Conservation (phyloP, 2,888 invertebrate species). For the Gibbula magus region DNA sequence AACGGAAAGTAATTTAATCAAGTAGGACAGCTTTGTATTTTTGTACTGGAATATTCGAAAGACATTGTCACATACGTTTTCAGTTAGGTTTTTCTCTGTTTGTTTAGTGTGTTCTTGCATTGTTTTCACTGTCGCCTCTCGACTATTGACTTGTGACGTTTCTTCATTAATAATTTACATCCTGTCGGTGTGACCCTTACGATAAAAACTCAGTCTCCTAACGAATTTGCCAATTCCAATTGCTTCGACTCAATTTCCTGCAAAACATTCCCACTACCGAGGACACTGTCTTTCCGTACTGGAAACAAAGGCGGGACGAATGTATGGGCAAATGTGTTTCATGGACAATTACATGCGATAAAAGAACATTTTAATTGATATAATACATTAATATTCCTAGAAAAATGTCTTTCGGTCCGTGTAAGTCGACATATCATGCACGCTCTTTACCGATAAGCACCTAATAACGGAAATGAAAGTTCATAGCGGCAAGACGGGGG, state of each 20-base stretch:
- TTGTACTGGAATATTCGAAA: too few relatives aligned
- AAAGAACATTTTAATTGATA: constrained; percentile 33
- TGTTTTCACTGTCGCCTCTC: constrained; percentile 3
- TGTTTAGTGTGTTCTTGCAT: too few relatives aligned
- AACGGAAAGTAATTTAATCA: too few relatives aligned
- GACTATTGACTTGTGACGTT: neutral
- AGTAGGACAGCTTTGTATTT: too few relatives aligned
- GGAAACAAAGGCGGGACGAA: neutral
- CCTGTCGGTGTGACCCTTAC: neutral
- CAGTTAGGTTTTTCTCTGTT: too few relatives aligned
- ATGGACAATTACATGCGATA: constrained; percentile 29
- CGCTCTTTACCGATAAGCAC: constrained; percentile 18
- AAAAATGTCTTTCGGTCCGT: constrained; percentile 27
- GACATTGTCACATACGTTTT: too few relatives aligned
- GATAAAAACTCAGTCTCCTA: constrained; percentile 2
- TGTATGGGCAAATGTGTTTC: constrained; percentile 6
- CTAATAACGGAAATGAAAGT: constrained; percentile 32
- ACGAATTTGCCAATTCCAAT: constrained; percentile 14
- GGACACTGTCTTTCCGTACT: neutral
- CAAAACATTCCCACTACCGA: neutral
- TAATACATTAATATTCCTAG: constrained; percentile 29
- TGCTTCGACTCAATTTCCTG: constrained; percentile 10
- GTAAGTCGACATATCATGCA: constrained; percentile 27
- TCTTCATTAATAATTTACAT: constrained; percentile 7
- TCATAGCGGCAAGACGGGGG: constrained; percentile 20